Conservation (phyloP, 2,113 vertebrate species). For the Sceloporus tristichus region DNA sequence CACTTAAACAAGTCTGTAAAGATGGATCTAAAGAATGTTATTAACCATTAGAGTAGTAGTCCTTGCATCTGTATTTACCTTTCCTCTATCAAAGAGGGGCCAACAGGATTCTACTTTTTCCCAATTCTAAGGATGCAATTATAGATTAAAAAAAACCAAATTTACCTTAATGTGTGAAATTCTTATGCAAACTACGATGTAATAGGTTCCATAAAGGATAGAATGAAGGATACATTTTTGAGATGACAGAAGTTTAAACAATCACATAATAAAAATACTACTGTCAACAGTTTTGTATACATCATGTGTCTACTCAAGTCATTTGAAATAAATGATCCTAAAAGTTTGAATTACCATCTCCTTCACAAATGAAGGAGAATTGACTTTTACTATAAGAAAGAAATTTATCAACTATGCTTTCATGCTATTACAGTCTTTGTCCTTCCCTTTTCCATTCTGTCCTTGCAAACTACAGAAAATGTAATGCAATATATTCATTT, state of each 20-base stretch:
- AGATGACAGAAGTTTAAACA: not conserved
- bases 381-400: not conserved
- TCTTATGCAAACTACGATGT: not conserved
- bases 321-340: not conserved
- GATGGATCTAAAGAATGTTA: conserved; percentile 14
- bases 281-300: not conserved
- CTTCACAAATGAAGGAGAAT: not conserved
- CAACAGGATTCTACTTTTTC: not conserved
- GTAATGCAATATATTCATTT: not conserved
- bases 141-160: not conserved
- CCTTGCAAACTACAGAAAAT: not conserved
- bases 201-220: no score
- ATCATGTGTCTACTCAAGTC: not conserved
- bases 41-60: not conserved
- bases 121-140: conserved; percentile 30
- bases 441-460: no score
- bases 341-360: not conserved
- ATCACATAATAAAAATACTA: not conserved
- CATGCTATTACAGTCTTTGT: not conserved
- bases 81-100: not conserved
- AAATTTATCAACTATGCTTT: not conserved
- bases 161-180: conserved; percentile 15
- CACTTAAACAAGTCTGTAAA: conserved; percentile 14
- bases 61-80: not conserved
- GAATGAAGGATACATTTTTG: not conserved